A percentile compares a stretch with the other conserved stretches of the same genome.
These are phyloP conservation scores for Diorhabda sublineata DNA, from an alignment of 1,140 invertebrate genomes.

Conservation along the genomic window DNA sequence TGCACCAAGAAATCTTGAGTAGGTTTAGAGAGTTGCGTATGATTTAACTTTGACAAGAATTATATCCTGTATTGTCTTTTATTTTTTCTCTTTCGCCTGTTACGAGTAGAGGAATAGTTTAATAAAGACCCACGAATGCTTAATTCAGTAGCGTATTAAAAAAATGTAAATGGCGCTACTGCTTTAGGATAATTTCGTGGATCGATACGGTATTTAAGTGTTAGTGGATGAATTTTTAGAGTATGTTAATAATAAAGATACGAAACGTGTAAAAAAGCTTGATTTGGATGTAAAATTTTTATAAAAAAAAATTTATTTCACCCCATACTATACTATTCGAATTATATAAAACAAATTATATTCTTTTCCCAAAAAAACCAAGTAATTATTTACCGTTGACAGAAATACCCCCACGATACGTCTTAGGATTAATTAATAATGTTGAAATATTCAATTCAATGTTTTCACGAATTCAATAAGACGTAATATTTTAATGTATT, in stretches of 20 bases:
- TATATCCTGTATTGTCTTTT: no score
- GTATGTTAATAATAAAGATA: slow-evolving; percentile 32
- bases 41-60: no score
- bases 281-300: slow-evolving; percentile 18
- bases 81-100: slow-evolving; percentile 17
- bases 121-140: slow-evolving; percentile 5
- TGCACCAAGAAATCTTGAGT: no score
- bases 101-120: slow-evolving; percentile 35
- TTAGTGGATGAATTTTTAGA: slow-evolving; percentile 37
- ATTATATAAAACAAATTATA: neutral
- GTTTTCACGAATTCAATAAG: no score
- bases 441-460: no score
- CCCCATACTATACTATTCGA: neutral
- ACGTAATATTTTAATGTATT: no score
- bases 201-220: slow-evolving; percentile 30
- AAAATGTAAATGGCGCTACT: neutral
- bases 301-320: neutral
- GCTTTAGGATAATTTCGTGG: neutral
- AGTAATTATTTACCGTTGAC: no score
- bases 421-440: no score
- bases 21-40: no score
- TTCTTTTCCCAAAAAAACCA: no score
- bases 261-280: slow-evolving; percentile 29
- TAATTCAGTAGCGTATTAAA: neutral
- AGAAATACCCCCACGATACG: no score